Base-by-base conservation (phyloP, 2,888 invertebrate genomes). In the Xylocampa areola region DNA sequence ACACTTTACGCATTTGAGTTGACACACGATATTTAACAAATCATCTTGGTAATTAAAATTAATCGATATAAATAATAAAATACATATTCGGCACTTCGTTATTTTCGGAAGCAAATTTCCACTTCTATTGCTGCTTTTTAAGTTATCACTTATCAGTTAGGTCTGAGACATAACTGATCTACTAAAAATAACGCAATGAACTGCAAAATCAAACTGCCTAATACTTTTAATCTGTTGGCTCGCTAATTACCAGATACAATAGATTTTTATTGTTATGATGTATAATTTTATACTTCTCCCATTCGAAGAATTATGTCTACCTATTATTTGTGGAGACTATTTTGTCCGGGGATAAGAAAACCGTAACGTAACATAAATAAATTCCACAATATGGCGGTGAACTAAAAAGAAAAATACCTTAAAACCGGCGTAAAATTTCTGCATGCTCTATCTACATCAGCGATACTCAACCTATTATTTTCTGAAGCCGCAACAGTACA, bases 381-480 rank as follows among this genome's bases (percentile, higher is more conserved):
- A 21, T 6, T n/a, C 11, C 10, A 6, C 5, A 36, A 21, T 19
- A 21, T 21, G 11, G 19, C 11, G 19, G 11, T 7, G 5, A 10
- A 36, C 8, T 25, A 2, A 8, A 25, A 8, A 25, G 10, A 25
- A 25, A 8, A 25, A 8, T 21, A 25, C 10, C 10, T 25, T 21
- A 8, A 2, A 25, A 25, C 23, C n/a, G n/a, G n/a, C 32, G 13
- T 23, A 13, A 6, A 57, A 40, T 47, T 43, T 39, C 23, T 19
- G 35, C 36, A 36, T 45, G 30, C 19, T 21, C 40, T 64, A 40
- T 44, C 52, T 39, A 53, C 43, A 39, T 39, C 68, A 50, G 40
- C 19, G 59, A 41, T 58, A 58, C 66, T 71, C 67, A 66, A 71
- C 41, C 67, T 50, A 30, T 7, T 10, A 32, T 36, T 39, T 35